Percentiles rank a stretch among this genome's conserved stretches.
phyloP scores from a whole-genome alignment of 1,140 invertebrate species.

The Antheraea mylitta region DNA sequence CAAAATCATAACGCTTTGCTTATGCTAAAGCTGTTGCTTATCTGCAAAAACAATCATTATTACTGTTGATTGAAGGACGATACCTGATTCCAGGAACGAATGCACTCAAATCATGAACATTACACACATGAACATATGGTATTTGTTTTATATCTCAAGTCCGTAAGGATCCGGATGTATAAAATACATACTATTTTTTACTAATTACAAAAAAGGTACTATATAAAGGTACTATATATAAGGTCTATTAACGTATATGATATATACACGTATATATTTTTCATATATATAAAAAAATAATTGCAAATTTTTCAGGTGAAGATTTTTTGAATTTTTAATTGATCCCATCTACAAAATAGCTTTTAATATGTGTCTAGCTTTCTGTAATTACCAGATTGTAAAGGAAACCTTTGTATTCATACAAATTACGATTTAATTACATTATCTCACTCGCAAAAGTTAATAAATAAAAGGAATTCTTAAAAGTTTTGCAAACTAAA shows the following conservation, averaged over 20 bases:
- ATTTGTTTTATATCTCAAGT: slow-evolving; percentile 28
- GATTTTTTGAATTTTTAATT: slow-evolving; percentile 34
- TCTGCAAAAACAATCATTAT: slow-evolving; percentile 35
- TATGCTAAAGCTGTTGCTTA: slow-evolving; percentile 58
- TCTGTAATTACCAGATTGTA: slow-evolving; percentile 52
- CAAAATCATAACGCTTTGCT: slow-evolving; percentile 52
- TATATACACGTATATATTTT: slow-evolving; percentile 11
- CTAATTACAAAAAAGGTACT: slow-evolving; percentile 15
- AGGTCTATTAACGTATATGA: slow-evolving; percentile 6
- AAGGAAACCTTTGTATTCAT: slow-evolving; percentile 45
- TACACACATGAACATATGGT: slow-evolving; percentile 32
- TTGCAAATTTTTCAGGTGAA: slow-evolving; percentile 64
- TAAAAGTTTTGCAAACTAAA: too few species aligned
- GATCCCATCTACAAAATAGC: slow-evolving; percentile 41
- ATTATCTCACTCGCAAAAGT: too few species aligned
- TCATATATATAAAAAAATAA: slow-evolving; percentile 17
- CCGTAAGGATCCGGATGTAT: slow-evolving; percentile 55
- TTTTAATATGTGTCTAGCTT: slow-evolving; percentile 65
- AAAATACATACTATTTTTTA: slow-evolving; percentile 20
- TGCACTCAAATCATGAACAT: slow-evolving; percentile 24
- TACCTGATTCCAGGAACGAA: slow-evolving; percentile 22
- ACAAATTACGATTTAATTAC: too few species aligned
- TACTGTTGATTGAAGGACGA: slow-evolving; percentile 8
- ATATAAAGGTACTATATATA: too few species aligned
- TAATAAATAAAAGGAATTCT: too few species aligned